A percentile compares a stretch with the other conserved stretches of the same genome.
Conservation (phyloP, 2,113 vertebrate genomes). For the Saimiri boliviensis region DNA sequence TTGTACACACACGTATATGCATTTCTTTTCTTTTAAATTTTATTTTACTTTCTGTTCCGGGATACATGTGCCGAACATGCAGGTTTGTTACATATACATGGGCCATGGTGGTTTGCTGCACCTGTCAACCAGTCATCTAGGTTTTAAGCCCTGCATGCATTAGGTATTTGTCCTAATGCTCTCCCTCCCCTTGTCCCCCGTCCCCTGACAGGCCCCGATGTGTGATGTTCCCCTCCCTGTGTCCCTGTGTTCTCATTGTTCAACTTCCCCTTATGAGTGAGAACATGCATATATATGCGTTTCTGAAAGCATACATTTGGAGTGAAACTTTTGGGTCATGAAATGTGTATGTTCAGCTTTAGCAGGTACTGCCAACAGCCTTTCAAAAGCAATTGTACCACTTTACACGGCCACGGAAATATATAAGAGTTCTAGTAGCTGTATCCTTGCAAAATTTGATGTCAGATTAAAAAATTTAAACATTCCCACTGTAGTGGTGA, state of each 20-base stretch:
- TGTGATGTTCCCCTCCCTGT: no score
- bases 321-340: not conserved
- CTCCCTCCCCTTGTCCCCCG: no score
- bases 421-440: not conserved
- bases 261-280: no score
- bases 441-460: not conserved
- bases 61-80: no score
- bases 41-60: no score
- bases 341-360: not conserved
- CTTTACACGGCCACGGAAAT: not conserved
- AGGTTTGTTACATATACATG: no score
- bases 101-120: no score
- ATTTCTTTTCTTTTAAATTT: not conserved
- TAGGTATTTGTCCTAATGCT: no score
- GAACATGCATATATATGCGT: not conserved
- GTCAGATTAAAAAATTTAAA: not conserved
- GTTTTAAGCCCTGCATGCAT: no score
- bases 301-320: not conserved
- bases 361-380: not conserved
- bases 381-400: not conserved
- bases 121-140: no score
- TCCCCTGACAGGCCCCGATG: no score
- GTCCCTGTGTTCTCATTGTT: no score
- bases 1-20: not conserved
- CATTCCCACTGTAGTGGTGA: not conserved